These are phyloP conservation scores for Liasis olivaceus DNA, from an alignment of 2,797 vertebrate genomes.

Conservation along the genomic window DNA sequence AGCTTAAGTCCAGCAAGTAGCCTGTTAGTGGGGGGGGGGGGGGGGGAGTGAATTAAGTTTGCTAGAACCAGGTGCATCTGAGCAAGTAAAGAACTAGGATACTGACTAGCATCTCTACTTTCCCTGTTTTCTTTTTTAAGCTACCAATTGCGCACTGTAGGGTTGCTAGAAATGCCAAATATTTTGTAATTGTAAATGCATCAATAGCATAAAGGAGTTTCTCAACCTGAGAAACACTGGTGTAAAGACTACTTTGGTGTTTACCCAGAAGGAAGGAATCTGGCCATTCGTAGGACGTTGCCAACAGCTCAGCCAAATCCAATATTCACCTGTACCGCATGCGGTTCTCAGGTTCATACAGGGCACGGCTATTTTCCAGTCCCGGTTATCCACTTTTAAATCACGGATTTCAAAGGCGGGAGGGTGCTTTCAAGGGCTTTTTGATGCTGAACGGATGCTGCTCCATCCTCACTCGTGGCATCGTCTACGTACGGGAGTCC, in stretches of 20 bases:
- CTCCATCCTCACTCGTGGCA: not conserved
- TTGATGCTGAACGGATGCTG: not conserved
- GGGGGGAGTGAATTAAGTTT: not conserved
- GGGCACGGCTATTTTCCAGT: not conserved
- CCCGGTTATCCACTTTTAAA: not conserved
- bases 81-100: not conserved
- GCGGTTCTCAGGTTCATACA: not conserved
- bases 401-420: not conserved
- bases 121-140: not conserved
- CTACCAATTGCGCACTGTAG: too few relatives aligned
- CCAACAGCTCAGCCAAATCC: not conserved
- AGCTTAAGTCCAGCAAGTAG: not conserved
- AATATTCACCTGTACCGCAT: not conserved
- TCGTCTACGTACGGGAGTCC: not conserved
- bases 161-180: not conserved
- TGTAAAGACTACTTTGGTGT: not conserved
- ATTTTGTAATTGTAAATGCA: not conserved
- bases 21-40: not conserved
- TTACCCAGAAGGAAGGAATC: not conserved
- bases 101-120: not conserved
- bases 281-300: not conserved
- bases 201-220: too few relatives aligned
- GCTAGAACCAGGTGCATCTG: not conserved
- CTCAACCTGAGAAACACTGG: not conserved
- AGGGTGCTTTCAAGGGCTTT: not conserved